These are phyloP conservation scores for Druon quercuslanigerum DNA, from an alignment of 1,140 invertebrate species.

Conservation along the genomic window DNA sequence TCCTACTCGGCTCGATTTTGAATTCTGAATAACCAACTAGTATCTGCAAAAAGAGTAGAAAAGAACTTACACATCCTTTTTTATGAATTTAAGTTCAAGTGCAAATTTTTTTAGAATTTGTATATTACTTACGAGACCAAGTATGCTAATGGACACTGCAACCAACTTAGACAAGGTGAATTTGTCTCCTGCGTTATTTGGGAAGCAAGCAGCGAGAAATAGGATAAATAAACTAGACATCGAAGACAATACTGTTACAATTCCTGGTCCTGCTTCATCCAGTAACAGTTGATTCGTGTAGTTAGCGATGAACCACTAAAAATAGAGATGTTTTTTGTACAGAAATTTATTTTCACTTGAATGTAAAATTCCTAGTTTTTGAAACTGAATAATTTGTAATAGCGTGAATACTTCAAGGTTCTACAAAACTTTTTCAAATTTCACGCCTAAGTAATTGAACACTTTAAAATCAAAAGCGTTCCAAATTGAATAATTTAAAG, in stretches of 20 bases:
- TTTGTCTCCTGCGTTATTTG: constrained; percentile 84
- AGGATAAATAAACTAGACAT: constrained; percentile 90
- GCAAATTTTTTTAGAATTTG: constrained; percentile 20
- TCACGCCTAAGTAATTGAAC: too few relatives aligned
- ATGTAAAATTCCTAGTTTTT: too few relatives aligned
- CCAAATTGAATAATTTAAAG: neutral
- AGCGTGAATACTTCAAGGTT: too few relatives aligned
- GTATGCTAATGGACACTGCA: constrained; percentile 86
- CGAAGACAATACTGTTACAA: constrained; percentile 88
- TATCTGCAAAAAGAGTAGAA: constrained; percentile 68
- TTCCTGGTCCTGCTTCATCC: constrained; percentile 83
- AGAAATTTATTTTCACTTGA: neutral
- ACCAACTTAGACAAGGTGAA: constrained; percentile 89
- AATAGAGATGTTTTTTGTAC: constrained; percentile 44
- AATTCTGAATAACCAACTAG: constrained; percentile 85
- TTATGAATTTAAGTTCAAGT: neutral
- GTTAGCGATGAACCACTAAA: constrained; percentile 89
- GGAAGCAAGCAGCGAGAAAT: constrained; percentile 87
- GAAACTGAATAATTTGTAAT: too few relatives aligned
- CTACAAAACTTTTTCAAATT: too few relatives aligned
- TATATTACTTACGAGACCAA: constrained; percentile 81
- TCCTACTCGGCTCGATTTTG: constrained; percentile 73
- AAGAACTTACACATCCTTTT: constrained; percentile 28
- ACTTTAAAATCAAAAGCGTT: too few relatives aligned
- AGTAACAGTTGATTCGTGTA: constrained; percentile 89